Evolutionary conservation across 1,140 invertebrate genomes (phyloP), one percentile per base, ranked within the genome.

Genomic region (Sarcophaga bullata): DNA sequence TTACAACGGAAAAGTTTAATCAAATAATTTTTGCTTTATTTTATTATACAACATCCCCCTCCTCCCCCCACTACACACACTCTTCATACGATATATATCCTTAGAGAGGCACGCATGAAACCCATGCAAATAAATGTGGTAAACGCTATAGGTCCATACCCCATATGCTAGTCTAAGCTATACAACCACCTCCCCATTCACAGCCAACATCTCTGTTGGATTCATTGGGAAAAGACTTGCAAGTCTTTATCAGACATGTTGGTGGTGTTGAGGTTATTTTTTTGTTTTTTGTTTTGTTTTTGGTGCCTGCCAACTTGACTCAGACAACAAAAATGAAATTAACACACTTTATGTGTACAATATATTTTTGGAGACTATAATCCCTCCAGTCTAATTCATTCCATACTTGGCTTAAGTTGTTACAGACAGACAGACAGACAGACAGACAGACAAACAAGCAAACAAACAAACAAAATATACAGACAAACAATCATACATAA

Each of bases 291-390:
- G 25, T 37, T 68, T 58, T 11, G 25, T 11, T 73, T 73, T 25
- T 73, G 48, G n/a, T 76, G 58, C 19, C 19, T 7, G 58, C 19
- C 7, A 17, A 49, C 13, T 76, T 76, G 73, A 76, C 46, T 48
- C 73, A 76, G 73, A 76, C 73, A 76, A 76, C 46, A 17, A 76
- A 76, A 76, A 76, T 76, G 73, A 76, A 76, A 76, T 76, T 76
- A 76, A 76, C 73, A 76, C 73, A 76, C 73, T 76, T 76, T 76
- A 76, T 76, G 73, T 76, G 73, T 76, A 76, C 25, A 76, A 76
- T 76, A 76, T 76, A 76, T 76, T 76, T 37, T 76, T 49, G 73
- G 15, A 76, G 73, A 68, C 73, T 76, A 76, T 76, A 76, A 76
- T 49, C 73, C 48, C n/a, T 13, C 49, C 15, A 49, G 47, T 48